phyloP scores from a whole-genome alignment of 2,797 vertebrate genomes.

The Halcyon chelicuti region DNA sequence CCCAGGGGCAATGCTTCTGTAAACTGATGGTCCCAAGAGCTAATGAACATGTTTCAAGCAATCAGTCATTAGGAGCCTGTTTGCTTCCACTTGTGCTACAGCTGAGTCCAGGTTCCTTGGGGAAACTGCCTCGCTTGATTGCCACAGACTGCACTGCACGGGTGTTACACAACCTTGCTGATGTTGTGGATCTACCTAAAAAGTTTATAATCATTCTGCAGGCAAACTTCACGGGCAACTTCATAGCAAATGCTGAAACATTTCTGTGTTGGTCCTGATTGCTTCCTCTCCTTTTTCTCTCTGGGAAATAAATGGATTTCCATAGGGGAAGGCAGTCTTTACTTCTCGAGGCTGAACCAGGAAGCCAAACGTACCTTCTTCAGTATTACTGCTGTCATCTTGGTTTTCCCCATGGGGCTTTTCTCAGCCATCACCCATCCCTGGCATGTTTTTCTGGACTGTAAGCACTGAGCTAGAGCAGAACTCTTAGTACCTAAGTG shows the following conservation, averaged over 20 bases:
- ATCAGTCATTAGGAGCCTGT: not conserved
- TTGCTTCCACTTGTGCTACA: not conserved
- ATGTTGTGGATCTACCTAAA: not conserved
- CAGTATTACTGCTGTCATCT: not conserved
- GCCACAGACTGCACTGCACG: not conserved
- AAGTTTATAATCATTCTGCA: not conserved
- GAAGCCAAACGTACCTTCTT: not conserved
- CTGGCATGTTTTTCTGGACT: not conserved
- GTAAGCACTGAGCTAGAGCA: not conserved
- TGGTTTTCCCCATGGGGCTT: fast-evolving
- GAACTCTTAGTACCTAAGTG: not conserved
- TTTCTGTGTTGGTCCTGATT: not conserved
- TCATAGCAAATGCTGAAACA: not conserved
- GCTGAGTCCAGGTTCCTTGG: not conserved
- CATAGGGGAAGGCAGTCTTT: not conserved
- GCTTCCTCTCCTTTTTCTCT: not conserved
- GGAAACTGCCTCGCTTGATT: not conserved
- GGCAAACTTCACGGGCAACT: not conserved
- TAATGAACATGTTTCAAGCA: not conserved
- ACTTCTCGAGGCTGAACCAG: not conserved
- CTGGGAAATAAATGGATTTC: not conserved
- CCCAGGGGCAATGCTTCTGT: not conserved
- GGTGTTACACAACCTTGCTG: not conserved
- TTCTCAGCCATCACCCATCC: not conserved
- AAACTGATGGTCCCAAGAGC: not conserved